Base-by-base conservation (phyloP, 2,888 invertebrate species). In the Spodoptera exigua region DNA sequence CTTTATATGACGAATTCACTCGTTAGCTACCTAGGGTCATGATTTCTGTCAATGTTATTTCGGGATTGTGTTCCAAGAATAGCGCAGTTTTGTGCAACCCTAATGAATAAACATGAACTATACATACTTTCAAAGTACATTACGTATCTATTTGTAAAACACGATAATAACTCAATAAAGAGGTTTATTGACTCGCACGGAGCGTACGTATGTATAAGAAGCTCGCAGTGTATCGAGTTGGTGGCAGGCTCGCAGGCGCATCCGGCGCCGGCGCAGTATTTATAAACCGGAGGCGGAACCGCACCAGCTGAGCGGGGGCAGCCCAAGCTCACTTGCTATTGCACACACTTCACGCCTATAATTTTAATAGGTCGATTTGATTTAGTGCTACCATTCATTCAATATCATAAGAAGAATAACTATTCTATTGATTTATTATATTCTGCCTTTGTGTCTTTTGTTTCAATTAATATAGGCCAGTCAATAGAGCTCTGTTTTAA, bases 241-340 rank as follows among this genome's bases (percentile, higher is more conserved):
- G 70, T 67, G 81, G 82, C 80, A 79, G 77, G 77, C 77, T 78
- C 79, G 76, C 76, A 74, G 81, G 78, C 81, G 88, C 89, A 91
- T 92, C 92, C 92, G 91, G 91, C 90, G 89, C 89, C 89, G 86
- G 82, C 82, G 81, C 83, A 73, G 87, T 92, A 92, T 92, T 91
- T 90, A 91, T 92, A 92, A 89, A 90, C 88, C 89, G 89, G 89
- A 89, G 90, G 90, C 90, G 91, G 84, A 82, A 81, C 82, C 67
- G 79, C 81, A 82, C 80, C 83, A 81, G 83, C 82, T 80, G 84
- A 81, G 86, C 82, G 86, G 83, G 85, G 81, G 84, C 86, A 84
- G 82, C 80, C 80, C 75, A 78, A 78, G 76, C 81, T 59, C 61
- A 68, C 67, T 66, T 57, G 46, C 59, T 49, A 67, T 78, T 72